These are phyloP conservation scores for Hyalella azteca DNA, from an alignment of 2,888 invertebrate species.

Conservation along the genomic window DNA sequence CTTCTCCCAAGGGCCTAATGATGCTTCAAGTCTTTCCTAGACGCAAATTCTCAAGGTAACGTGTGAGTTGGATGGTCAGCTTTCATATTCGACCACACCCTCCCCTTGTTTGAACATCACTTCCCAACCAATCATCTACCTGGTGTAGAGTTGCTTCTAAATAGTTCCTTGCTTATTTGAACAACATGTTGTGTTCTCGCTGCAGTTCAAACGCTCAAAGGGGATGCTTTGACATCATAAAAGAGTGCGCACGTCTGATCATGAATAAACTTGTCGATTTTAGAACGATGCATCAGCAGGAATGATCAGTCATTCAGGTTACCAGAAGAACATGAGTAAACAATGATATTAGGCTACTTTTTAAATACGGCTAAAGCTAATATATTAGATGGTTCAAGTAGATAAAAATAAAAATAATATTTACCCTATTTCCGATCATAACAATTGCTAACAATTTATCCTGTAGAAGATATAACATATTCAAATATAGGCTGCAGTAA, in stretches of 20 bases:
- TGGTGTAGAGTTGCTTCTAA: not conserved
- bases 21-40: constrained; percentile 20
- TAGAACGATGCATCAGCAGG: too few species aligned
- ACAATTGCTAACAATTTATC: too few species aligned
- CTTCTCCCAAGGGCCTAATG: not conserved
- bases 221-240: not conserved
- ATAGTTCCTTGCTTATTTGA: not conserved
- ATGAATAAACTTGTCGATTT: too few species aligned
- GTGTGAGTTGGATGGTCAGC: constrained; percentile 14
- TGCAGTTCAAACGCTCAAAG: not conserved
- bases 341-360: too few species aligned
- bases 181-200: not conserved
- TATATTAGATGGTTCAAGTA: too few species aligned
- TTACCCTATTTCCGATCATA: too few species aligned
- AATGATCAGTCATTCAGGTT: too few species aligned
- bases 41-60: constrained; percentile 24
- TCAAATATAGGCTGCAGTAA: too few species aligned
- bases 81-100: constrained; percentile 25
- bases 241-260: not conserved
- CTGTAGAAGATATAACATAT: too few species aligned
- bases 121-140: constrained; percentile 13
- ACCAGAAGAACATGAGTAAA: too few species aligned
- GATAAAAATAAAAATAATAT: too few species aligned
- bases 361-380: too few species aligned
- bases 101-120: constrained; percentile 33